Percentiles rank a stretch among this genome's conserved stretches.
phyloP scores from a whole-genome alignment of 2,113 vertebrate genomes.

The Gracilinanus agilis region DNA sequence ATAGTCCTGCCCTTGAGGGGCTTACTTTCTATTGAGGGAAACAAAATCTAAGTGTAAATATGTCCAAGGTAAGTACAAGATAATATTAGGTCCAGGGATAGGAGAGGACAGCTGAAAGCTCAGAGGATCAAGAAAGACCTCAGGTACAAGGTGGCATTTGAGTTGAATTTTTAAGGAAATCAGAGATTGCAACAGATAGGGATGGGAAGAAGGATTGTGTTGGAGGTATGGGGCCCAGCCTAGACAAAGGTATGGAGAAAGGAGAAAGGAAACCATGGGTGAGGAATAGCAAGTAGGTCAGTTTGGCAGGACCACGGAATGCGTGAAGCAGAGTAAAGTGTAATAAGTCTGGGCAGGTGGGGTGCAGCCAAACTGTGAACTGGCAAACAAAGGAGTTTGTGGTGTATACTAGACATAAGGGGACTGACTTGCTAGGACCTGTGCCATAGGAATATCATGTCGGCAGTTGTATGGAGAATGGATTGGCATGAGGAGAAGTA shows the following conservation, averaged over 20 bases:
- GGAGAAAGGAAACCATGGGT: background rate
- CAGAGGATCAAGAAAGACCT: background rate
- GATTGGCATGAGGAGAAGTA: background rate
- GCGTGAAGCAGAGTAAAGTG: background rate
- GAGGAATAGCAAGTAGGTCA: background rate
- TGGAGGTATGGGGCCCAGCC: background rate
- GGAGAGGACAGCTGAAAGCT: background rate
- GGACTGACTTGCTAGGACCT: background rate
- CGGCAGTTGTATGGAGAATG: background rate
- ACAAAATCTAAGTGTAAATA: background rate
- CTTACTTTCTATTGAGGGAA: background rate
- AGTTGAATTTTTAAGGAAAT: background rate
- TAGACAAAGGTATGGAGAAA: background rate
- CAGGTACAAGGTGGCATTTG: background rate
- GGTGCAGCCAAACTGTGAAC: background rate
- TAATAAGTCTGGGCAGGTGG: background rate
- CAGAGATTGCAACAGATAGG: background rate
- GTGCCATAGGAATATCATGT: too few species aligned
- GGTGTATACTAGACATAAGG: background rate
- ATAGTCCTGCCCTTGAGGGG: background rate
- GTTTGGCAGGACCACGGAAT: background rate
- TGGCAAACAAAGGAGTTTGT: background rate
- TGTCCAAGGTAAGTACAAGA: background rate
- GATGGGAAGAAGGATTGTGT: background rate
- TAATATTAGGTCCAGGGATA: background rate